Percentiles rank a stretch among this genome's conserved stretches.
Evolutionary conservation across 2,888 invertebrate species (phyloP).

Genomic region (Bellardia bayeri): DNA sequence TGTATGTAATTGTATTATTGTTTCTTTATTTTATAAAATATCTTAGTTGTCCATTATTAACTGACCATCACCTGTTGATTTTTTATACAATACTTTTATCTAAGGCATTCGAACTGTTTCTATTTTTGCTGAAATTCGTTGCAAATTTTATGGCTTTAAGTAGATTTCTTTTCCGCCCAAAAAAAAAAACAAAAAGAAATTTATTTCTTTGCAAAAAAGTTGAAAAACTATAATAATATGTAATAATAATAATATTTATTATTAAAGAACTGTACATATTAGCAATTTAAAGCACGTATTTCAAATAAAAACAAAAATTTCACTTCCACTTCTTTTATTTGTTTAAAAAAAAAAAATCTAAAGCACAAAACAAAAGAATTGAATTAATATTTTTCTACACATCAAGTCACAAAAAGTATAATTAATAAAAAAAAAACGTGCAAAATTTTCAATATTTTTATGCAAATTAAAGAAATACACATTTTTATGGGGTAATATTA

Average conservation of each 20-base stretch:
- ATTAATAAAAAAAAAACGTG: conserved; percentile 44
- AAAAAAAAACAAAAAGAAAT: background rate
- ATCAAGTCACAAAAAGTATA: conserved; percentile 1
- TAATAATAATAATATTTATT: background rate
- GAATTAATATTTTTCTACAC: background rate
- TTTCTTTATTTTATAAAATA: background rate
- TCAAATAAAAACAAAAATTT: conserved; percentile 54
- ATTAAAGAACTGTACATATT: conserved; percentile 29
- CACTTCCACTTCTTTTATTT: conserved; percentile 51
- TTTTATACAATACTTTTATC: too few species aligned
- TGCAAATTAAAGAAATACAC: background rate
- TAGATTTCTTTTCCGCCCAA: background rate
- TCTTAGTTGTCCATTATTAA: background rate
- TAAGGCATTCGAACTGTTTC: too few species aligned
- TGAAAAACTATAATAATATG: background rate
- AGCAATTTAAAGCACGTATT: conserved; percentile 63
- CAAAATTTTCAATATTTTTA: conserved; percentile 43
- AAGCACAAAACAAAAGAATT: background rate
- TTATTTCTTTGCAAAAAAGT: background rate
- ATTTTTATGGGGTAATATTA: conserved; percentile 3
- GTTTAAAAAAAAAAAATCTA: conserved; percentile 2
- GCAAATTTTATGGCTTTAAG: conserved; percentile 6
- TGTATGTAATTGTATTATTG: background rate
- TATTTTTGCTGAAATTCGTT: background rate
- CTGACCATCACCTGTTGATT: conserved; percentile 15